Conservation (phyloP, 1,140 invertebrate species). For the Papilio polytes region DNA sequence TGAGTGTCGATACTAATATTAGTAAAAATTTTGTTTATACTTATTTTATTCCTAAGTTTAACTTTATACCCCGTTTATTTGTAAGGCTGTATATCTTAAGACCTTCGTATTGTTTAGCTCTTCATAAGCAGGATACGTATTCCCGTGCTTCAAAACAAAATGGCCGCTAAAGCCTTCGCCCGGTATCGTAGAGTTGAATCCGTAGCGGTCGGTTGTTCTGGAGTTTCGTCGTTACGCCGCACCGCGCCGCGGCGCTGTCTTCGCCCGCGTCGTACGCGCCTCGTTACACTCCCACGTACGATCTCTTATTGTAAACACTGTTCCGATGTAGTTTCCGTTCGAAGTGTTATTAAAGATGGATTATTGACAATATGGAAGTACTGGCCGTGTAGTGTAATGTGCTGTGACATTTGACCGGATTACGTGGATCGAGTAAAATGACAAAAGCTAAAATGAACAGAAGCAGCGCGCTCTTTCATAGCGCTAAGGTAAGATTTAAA, state of each 20-base stretch:
- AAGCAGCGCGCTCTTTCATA: constrained; percentile 76
- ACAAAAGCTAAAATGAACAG: constrained; percentile 74
- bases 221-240: constrained; percentile 57
- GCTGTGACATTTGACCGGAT: constrained; percentile 58
- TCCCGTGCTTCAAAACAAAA: constrained; percentile 62
- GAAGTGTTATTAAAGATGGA: constrained; percentile 51
- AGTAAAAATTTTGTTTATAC: no score
- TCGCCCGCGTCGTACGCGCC: constrained; percentile 54
- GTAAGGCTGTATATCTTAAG: background rate
- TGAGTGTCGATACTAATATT: no score
- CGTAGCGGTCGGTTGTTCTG: constrained; percentile 54
- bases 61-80: no score
- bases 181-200: constrained; percentile 52
- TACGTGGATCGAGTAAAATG: constrained; percentile 57
- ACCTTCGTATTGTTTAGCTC: background rate
- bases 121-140: constrained; percentile 11
- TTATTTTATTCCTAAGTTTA: no score
- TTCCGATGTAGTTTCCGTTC: constrained; percentile 51
- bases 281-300: constrained; percentile 77
- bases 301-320: constrained; percentile 76
- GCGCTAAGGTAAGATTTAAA: constrained; percentile 71
- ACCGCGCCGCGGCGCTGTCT: constrained; percentile 52
- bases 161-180: constrained; percentile 66
- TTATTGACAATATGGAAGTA: constrained; percentile 61
- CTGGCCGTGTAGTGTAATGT: constrained; percentile 66